Evolutionary conservation across 1,140 invertebrate species (phyloP), one percentile per base, ranked within the genome.

Genomic region (Metaphire vulgaris): DNA sequence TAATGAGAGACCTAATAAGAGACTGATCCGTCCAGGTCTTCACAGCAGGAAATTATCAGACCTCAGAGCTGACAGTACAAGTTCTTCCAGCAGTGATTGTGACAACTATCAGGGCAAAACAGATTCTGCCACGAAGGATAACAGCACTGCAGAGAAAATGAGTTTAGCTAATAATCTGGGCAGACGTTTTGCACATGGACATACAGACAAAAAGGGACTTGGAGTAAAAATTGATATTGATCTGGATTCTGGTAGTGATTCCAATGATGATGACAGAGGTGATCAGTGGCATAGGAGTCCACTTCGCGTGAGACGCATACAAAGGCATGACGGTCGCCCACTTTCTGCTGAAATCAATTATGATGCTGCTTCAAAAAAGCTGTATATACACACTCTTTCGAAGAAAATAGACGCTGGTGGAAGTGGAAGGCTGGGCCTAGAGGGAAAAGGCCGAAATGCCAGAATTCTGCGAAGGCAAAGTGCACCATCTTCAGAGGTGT

Each of bases 211-310:
- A 21, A 56, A 56, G 6, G 41, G 41, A 56, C 41, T 56, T 21
- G 41, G 41, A 56, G 41, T 56, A 6, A 56, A 56, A 21, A 56
- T 56, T 21, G 41, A 56, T 21, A 56, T 56, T 21, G 41, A 56
- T 21, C 41, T 56, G 6, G 41, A 56, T 21, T 56, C 41, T 21
- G 6, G 41, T 21, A 56, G 41, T 21, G 21, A 56, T 21, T 56
- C 41, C 6, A 31, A 71, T 30, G 67, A 68, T 30, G 69, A 71
- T n/a, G 29, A 71, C 21, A n/a, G 30, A n/a, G 1, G 15, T 6
- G 33, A 71, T n/a, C 21, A 32, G 2, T 71, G 69, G 69, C 69
- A 71, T 30, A 71, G 30, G 32, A 71, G 69, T 31, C 69, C 69
- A 0, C 28, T 71, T n/a, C 1, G 69, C 6, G n/a, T 30, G 69